These are phyloP conservation scores for Paralvinella palmiformis DNA, from an alignment of 1,140 invertebrate species.

Conservation along the genomic window DNA sequence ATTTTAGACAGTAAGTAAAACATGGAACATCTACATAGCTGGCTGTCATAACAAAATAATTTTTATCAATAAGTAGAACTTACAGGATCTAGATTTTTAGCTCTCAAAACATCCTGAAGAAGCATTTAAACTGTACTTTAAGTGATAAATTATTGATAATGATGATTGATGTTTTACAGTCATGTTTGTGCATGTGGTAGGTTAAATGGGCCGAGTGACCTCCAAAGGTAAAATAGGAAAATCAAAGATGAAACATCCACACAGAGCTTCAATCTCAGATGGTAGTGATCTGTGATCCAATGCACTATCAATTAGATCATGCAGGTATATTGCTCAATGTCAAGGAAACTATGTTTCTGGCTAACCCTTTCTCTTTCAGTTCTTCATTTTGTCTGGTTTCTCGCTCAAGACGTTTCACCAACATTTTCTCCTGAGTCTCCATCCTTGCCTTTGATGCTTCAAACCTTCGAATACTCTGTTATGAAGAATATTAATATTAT, in stretches of 20 bases:
- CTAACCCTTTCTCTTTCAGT: conserved; percentile 16
- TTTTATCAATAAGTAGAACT: background rate
- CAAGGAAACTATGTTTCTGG: background rate
- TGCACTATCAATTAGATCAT: no score
- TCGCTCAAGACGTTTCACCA: conserved; percentile 29
- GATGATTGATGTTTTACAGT: no score
- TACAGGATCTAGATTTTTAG: background rate
- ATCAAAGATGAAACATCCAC: no score
- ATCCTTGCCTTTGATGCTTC: conserved; percentile 36
- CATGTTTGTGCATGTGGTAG: no score
- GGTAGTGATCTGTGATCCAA: no score
- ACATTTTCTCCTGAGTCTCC: conserved; percentile 33
- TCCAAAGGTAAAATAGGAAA: no score
- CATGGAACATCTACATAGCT: background rate
- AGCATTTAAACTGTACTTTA: no score
- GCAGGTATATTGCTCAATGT: background rate
- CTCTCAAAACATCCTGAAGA: no score
- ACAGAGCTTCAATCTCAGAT: no score
- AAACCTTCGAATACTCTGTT: conserved; percentile 35
- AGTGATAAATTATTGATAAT: no score
- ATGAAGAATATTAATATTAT: no score
- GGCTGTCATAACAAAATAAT: background rate
- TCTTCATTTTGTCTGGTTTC: conserved; percentile 37
- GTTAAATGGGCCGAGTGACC: no score
- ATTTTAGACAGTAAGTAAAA: background rate